Evolutionary conservation across 2,113 vertebrate species (phyloP).

Genomic region (Macrotus californicus): DNA sequence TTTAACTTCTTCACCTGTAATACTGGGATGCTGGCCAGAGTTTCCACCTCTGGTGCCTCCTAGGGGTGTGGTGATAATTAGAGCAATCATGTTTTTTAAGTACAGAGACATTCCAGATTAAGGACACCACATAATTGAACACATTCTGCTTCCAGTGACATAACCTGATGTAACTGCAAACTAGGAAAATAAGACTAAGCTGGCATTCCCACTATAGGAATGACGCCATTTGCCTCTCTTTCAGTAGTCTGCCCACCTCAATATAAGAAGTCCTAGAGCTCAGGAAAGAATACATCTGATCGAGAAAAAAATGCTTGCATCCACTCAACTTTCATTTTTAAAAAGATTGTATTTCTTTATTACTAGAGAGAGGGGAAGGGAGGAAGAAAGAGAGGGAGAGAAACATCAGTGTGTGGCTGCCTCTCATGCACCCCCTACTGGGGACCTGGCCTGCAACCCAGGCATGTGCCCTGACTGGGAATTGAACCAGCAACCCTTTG

Average conservation of each 20-base stretch:
- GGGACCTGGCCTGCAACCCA: too few relatives aligned
- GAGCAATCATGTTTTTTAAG: conserved; percentile 47
- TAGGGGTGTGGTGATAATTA: conserved; percentile 41
- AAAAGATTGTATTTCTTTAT: too few relatives aligned
- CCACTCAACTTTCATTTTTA: neutral
- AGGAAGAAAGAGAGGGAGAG: too few relatives aligned
- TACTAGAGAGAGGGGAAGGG: too few relatives aligned
- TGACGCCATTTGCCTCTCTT: neutral
- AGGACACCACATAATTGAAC: neutral
- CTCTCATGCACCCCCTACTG: too few relatives aligned
- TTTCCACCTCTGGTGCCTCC: conserved; percentile 4
- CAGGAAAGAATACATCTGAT: neutral
- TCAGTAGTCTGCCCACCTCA: neutral
- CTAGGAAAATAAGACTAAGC: neutral
- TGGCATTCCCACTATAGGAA: neutral
- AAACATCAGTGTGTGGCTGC: too few relatives aligned
- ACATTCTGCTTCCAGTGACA: neutral
- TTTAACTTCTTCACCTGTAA: neutral
- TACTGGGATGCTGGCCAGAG: neutral
- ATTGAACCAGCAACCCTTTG: too few relatives aligned
- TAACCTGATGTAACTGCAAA: neutral
- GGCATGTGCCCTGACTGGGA: too few relatives aligned
- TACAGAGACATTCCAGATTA: conserved; percentile 12
- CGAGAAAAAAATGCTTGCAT: neutral
- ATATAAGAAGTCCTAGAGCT: neutral